These are phyloP conservation scores for Apocrypta bakeri DNA, from an alignment of 1,140 invertebrate species.

Conservation along the genomic window DNA sequence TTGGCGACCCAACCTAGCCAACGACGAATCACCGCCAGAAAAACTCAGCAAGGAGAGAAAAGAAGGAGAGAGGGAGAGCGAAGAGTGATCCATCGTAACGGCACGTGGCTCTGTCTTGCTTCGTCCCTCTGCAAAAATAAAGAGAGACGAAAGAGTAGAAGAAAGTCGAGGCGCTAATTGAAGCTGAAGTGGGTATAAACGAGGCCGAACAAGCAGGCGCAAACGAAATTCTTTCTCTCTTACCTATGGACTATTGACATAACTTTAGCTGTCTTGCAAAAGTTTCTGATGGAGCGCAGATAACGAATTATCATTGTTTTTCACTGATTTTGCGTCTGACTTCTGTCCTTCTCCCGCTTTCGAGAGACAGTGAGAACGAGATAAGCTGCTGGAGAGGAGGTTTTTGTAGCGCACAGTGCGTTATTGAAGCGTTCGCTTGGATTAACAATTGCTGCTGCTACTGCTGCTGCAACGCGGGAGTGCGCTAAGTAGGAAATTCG, in stretches of 20 bases:
- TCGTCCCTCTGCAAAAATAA: constrained; percentile 33
- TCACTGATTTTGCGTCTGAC: constrained; percentile 26
- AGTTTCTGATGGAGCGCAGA: neutral
- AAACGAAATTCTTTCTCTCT: constrained; percentile 26
- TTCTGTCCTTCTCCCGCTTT: neutral
- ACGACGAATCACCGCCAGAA: neutral
- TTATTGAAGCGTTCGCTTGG: constrained; percentile 27
- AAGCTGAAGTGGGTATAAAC: constrained; percentile 47
- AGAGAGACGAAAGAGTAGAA: constrained; percentile 22
- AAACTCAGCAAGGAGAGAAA: neutral
- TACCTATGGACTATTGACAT: neutral
- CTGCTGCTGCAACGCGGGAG: neutral
- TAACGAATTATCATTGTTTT: constrained; percentile 41
- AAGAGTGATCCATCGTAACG: constrained; percentile 41
- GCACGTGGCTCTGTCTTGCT: neutral
- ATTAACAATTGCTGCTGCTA: constrained; percentile 32
- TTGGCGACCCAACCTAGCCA: neutral
- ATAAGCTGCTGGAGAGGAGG: neutral
- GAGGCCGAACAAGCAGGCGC: constrained; percentile 25
- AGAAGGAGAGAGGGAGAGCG: too few relatives aligned
- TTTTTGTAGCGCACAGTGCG: neutral
- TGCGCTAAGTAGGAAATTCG: constrained; percentile 29
- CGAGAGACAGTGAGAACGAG: neutral
- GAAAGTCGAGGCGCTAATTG: constrained; percentile 37
- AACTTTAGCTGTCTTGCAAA: neutral